These are phyloP conservation scores for Microcebus lehilahytsara DNA, from an alignment of 2,113 vertebrate genomes.

Conservation along the genomic window DNA sequence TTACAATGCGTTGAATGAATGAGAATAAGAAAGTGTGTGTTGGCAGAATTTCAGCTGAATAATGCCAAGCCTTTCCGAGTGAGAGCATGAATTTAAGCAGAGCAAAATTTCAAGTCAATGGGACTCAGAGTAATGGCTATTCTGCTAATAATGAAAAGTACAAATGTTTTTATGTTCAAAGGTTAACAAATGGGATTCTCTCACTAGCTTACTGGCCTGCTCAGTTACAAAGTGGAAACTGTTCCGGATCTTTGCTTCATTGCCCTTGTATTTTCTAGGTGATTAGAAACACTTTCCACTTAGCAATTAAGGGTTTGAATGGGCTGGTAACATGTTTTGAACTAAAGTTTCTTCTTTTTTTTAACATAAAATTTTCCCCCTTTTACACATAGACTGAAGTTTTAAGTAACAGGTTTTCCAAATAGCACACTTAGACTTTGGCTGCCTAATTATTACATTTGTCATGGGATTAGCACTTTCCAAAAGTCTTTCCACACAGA, in stretches of 20 bases:
- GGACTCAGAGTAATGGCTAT: not conserved
- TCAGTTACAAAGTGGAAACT: not conserved
- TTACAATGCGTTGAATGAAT: not conserved
- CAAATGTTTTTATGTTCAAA: slow-evolving; percentile 1
- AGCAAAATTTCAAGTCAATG: slow-evolving; percentile 6
- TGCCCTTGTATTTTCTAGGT: not conserved
- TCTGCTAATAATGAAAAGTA: not conserved
- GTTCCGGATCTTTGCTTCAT: not conserved
- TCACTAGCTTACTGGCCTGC: not conserved
- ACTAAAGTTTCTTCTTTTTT: not conserved
- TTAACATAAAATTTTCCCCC: not conserved
- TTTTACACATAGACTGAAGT: not conserved
- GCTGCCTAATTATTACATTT: not conserved
- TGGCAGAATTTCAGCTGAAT: slow-evolving; percentile 33
- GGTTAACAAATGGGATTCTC: not conserved
- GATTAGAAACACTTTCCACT: slow-evolving; percentile 26
- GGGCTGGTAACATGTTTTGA: not conserved
- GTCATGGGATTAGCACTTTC: not conserved
- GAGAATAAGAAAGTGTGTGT: not conserved
- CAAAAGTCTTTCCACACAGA: not conserved
- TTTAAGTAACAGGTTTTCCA: slow-evolving; percentile 15
- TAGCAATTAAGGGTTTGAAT: not conserved
- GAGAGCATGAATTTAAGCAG: slow-evolving; percentile 24
- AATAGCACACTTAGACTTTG: not conserved
- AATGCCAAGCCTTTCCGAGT: slow-evolving; percentile 31